Evolutionary conservation across 2,113 vertebrate species (phyloP), one percentile per base, ranked within the genome.

Genomic region (Phalacrocorax pelagicus): DNA sequence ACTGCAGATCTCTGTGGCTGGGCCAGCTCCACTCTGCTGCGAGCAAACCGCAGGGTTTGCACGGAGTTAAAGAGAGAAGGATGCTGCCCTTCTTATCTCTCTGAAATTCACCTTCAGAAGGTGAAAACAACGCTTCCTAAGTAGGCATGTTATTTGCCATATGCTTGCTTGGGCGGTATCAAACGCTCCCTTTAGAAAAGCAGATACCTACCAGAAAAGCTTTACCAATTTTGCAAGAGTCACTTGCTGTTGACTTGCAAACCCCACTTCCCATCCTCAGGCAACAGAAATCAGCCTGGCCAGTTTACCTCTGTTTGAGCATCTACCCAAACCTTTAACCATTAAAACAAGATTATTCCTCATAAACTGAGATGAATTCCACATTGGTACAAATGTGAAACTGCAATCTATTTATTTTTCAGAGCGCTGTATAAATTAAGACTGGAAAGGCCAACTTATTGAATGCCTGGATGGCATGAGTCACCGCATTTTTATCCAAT

Each of bases 401-500:
- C 55, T 9, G 14, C 89, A 82, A 73, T 59, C 62, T 85, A 54
- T 90, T 91, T 92, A 61, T 82, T 96, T 92, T 90, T 82, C 84
- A 67, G 36, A 52, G 75, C 32, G 38, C 29, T 75, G 42, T 22
- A 80, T 69, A 94, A 91, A 49, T 94, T 72, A 92, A 92, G 81
- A 49, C 71, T 73, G 78, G 71, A 95, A 96, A 75, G 51, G 71
- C 49, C 81, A 88, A 62, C 32, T 92, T 90, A 66, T 6, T 69
- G 73, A 92, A 92, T 47, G 79, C 51, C 83, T 93, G 91, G 65
- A 42, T 63, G 89, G 59, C 15, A 74, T 21, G 36, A 96, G 46
- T 73, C 81, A 90, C 62, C 5, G 10, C 29, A 69, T 88, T 95
- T 95, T 91, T 66, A 92, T 62, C 78, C 73, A 95, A 90, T 95